phyloP scores from a whole-genome alignment of 2,888 invertebrate species.

The Octodonta nipae region DNA sequence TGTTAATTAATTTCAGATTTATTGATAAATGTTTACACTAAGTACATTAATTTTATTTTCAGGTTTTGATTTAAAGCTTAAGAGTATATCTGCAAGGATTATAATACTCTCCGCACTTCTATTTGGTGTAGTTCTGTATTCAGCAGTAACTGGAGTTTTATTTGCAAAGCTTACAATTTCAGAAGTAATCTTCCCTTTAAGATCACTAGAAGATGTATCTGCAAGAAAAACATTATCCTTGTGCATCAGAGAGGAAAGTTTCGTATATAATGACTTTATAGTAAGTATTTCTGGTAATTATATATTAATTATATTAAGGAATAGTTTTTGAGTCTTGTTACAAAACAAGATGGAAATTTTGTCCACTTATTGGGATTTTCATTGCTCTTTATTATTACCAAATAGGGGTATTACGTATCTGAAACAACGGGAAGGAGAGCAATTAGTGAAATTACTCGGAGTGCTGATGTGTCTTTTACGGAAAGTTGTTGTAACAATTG shows the following conservation, averaged over 20 bases:
- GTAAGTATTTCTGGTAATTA: too few relatives aligned
- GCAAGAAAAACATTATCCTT: conserved; percentile 28
- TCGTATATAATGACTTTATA: conserved; percentile 30
- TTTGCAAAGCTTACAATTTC: conserved; percentile 34
- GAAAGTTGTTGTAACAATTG: too few relatives aligned
- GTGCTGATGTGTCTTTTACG: too few relatives aligned
- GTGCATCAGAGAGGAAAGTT: conserved; percentile 34
- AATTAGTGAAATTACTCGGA: too few relatives aligned
- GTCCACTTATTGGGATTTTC: neutral
- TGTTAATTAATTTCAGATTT: too few relatives aligned
- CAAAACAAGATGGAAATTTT: neutral
- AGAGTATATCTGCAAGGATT: conserved; percentile 24
- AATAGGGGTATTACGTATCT: neutral
- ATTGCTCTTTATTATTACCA: neutral
- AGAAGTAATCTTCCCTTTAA: conserved; percentile 28
- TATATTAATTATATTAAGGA: too few relatives aligned
- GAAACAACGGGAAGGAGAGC: too few relatives aligned
- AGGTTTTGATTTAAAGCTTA: conserved; percentile 28
- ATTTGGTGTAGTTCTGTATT: conserved; percentile 27
- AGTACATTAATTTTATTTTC: conserved; percentile 11
- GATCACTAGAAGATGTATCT: conserved; percentile 30
- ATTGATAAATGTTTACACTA: too few relatives aligned
- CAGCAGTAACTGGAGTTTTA: conserved; percentile 30
- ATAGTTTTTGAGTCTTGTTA: neutral
- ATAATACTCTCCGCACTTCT: conserved; percentile 25